Conservation (phyloP, 2,797 vertebrate genomes). For the Thaleichthys pacificus region DNA sequence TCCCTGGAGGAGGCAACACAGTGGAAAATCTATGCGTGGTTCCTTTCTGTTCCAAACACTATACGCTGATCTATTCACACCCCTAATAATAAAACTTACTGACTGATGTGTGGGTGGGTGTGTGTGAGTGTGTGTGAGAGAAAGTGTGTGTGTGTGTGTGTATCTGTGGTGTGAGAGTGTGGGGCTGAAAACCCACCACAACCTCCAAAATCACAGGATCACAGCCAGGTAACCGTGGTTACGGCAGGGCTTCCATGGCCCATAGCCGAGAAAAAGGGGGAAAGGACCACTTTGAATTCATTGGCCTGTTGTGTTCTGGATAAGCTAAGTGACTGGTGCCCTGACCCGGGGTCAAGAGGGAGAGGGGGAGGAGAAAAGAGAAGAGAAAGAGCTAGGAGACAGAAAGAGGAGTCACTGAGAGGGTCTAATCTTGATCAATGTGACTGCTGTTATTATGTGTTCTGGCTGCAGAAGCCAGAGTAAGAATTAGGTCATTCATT, state of each 20-base stretch:
- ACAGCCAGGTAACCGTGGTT: constrained; percentile 40
- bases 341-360: constrained; percentile 5
- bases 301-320: constrained; percentile 27
- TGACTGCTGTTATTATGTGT: constrained; percentile 11
- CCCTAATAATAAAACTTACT: constrained; percentile 51
- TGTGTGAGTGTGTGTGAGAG: constrained; percentile 7
- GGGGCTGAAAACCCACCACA: constrained; percentile 15
- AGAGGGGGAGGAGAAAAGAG: constrained; percentile 2
- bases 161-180: constrained; percentile 9
- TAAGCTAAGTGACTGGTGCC: constrained; percentile 29
- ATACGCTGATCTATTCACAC: constrained; percentile 50
- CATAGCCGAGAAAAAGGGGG: not conserved
- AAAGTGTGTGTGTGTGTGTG: constrained; percentile 5
- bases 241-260: constrained; percentile 32
- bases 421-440: constrained; percentile 1
- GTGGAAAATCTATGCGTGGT: constrained; percentile 62
- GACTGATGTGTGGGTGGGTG: constrained; percentile 32
- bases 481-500: not conserved
- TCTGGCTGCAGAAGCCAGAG: not conserved
- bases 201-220: constrained; percentile 29
- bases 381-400: not conserved
- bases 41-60: constrained; percentile 50
- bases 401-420: not conserved
- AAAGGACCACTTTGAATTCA: constrained; percentile 30
- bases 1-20: constrained; percentile 54